Evolutionary conservation across 2,888 invertebrate species (phyloP).

Genomic region (Oeneis ivallda): DNA sequence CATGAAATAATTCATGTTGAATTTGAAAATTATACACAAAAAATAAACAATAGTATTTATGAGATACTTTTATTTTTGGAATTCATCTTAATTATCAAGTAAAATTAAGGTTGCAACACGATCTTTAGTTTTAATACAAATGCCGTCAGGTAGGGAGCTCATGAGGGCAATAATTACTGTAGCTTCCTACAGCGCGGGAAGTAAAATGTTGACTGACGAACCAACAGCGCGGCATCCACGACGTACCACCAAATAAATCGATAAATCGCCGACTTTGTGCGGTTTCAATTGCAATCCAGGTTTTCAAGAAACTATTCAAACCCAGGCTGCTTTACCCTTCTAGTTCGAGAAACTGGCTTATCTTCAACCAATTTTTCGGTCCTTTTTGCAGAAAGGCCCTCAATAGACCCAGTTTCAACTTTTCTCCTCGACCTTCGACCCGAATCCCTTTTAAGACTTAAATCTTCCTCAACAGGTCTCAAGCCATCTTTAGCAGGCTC

Average conservation of each 20-base stretch:
- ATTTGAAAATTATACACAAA: no score
- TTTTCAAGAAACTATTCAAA: not conserved
- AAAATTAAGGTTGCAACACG: no score
- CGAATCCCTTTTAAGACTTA: not conserved
- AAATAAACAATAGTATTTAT: not conserved
- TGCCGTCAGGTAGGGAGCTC: no score
- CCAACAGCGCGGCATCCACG: no score
- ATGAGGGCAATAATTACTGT: no score
- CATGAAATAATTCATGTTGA: no score
- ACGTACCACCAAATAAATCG: no score
- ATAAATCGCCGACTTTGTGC: no score
- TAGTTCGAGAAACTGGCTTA: constrained; percentile 41
- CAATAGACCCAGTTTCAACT: constrained; percentile 37
- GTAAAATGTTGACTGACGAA: no score
- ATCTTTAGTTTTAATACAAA: no score
- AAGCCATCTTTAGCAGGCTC: not conserved
- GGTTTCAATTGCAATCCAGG: not conserved
- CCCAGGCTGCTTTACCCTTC: constrained; percentile 41
- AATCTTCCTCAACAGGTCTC: not conserved
- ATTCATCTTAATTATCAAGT: not conserved
- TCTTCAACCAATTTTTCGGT: constrained; percentile 52
- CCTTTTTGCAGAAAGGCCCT: constrained; percentile 43
- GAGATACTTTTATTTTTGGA: not conserved
- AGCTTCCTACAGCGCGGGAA: no score
- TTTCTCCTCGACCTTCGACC: not conserved